Evolutionary conservation across 1,140 invertebrate genomes (phyloP).

Genomic region (Spodoptera litura): DNA sequence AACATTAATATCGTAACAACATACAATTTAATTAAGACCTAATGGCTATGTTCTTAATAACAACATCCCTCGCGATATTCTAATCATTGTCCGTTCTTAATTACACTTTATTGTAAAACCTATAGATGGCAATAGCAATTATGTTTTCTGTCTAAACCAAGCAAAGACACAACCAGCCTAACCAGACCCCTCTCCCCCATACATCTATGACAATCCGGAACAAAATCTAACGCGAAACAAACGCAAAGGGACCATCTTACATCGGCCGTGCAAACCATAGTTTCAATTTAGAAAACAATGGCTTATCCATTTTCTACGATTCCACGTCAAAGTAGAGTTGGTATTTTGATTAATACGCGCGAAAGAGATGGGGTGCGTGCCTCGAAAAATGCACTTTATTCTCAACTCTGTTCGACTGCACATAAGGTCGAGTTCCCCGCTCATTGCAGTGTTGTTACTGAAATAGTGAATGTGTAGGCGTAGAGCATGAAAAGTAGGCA

Average conservation of each 20-base stretch:
- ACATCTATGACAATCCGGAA: slow-evolving; percentile 39
- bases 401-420: slow-evolving; percentile 59
- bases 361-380: slow-evolving; percentile 82
- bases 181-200: slow-evolving; percentile 61
- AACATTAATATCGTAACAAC: background rate
- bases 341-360: slow-evolving; percentile 85
- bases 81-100: slow-evolving; percentile 81
- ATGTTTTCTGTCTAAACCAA: slow-evolving; percentile 81
- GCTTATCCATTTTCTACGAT: slow-evolving; percentile 85
- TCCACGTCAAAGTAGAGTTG: slow-evolving; percentile 84
- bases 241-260: slow-evolving; percentile 63
- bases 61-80: slow-evolving; percentile 74
- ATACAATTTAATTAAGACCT: slow-evolving; percentile 20
- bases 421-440: slow-evolving; percentile 68
- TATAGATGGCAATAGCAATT: slow-evolving; percentile 81
- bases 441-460: slow-evolving; percentile 65
- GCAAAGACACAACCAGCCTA: slow-evolving; percentile 64
- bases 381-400: slow-evolving; percentile 46
- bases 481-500: slow-evolving; percentile 85
- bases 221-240: slow-evolving; percentile 17
- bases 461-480: slow-evolving; percentile 83
- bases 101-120: slow-evolving; percentile 83
- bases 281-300: slow-evolving; percentile 86
- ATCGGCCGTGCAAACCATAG: slow-evolving; percentile 76
- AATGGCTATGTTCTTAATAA: slow-evolving; percentile 15